These are phyloP conservation scores for Malachius bipustulatus DNA, from an alignment of 2,888 invertebrate genomes.

Conservation along the genomic window DNA sequence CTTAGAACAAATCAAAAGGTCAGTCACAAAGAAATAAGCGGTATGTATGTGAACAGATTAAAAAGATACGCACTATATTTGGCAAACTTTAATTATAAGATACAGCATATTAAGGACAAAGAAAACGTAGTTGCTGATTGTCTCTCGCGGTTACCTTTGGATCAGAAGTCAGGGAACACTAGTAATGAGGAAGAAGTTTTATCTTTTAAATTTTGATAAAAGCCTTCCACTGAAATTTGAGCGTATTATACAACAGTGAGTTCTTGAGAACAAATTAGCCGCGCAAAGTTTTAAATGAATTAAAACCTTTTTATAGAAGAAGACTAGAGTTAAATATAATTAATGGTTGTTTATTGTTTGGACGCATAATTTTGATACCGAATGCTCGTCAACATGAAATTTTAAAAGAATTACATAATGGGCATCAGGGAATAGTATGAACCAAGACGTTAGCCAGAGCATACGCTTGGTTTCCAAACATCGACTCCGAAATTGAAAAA, in stretches of 20 bases:
- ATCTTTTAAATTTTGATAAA: no score
- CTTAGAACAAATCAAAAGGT: conserved; percentile 13
- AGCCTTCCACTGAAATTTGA: no score
- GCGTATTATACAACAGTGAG: no score
- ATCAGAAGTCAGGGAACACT: no score
- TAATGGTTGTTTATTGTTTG: conserved; percentile 10
- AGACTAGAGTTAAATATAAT: conserved; percentile 8
- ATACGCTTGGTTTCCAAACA: conserved; percentile 7
- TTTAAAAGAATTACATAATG: conserved; percentile 14
- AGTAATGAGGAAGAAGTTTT: no score
- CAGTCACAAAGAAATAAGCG: conserved; percentile 10
- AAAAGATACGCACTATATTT: conserved; percentile 17
- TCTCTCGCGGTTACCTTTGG: conserved; percentile 11
- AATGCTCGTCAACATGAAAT: conserved; percentile 4
- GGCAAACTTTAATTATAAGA: conserved; percentile 11
- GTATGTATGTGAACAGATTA: conserved; percentile 12
- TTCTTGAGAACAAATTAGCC: no score
- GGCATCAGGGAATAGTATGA: conserved; percentile 17
- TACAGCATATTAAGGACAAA: conserved; percentile 12
- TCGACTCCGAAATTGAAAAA: conserved; percentile 9
- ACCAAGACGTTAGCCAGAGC: conserved; percentile 8
- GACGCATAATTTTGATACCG: conserved; percentile 10
- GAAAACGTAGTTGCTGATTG: conserved; percentile 13
- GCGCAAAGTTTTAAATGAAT: conserved; percentile 3
- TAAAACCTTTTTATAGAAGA: conserved; percentile 9